Evolutionary conservation across 2,888 invertebrate species (phyloP).

Genomic region (Nemoura dubitans): DNA sequence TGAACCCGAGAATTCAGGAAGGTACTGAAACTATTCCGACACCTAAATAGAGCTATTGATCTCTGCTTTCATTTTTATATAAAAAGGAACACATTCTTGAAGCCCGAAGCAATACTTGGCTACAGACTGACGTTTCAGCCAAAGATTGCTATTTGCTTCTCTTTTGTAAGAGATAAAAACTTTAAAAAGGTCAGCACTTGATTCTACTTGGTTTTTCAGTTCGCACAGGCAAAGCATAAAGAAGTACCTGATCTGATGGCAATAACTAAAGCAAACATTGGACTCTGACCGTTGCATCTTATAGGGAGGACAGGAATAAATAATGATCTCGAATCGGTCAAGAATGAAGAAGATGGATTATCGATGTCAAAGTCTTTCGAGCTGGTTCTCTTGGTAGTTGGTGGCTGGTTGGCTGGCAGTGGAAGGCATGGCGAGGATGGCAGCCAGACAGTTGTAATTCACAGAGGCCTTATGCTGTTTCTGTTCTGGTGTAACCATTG

Average conservation of each 20-base stretch:
- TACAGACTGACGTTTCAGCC: not conserved
- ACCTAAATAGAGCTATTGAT: too few species aligned
- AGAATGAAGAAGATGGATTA: conserved; percentile 49
- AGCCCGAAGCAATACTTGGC: not conserved
- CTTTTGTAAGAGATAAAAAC: not conserved
- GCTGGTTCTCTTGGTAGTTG: not conserved
- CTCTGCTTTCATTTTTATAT: too few species aligned
- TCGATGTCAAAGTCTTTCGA: conserved; percentile 39
- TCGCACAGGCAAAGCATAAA: not conserved
- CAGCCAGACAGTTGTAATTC: conserved; percentile 41
- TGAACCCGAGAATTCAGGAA: too few species aligned
- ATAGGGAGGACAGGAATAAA: conserved; percentile 4
- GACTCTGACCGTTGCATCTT: conserved; percentile 17
- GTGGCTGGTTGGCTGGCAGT: not conserved
- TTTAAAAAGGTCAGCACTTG: too few species aligned
- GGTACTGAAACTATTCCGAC: too few species aligned
- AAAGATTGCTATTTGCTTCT: not conserved
- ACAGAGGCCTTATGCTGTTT: conserved; percentile 35
- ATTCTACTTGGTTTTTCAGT: not conserved
- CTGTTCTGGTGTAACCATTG: not conserved
- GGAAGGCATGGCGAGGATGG: not conserved
- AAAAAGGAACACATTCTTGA: too few species aligned
- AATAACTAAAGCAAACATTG: not conserved
- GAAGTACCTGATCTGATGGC: not conserved
- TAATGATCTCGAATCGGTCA: conserved; percentile 31